These are phyloP conservation scores for Syrphus vitripennis DNA, from an alignment of 2,888 invertebrate genomes.

Conservation along the genomic window DNA sequence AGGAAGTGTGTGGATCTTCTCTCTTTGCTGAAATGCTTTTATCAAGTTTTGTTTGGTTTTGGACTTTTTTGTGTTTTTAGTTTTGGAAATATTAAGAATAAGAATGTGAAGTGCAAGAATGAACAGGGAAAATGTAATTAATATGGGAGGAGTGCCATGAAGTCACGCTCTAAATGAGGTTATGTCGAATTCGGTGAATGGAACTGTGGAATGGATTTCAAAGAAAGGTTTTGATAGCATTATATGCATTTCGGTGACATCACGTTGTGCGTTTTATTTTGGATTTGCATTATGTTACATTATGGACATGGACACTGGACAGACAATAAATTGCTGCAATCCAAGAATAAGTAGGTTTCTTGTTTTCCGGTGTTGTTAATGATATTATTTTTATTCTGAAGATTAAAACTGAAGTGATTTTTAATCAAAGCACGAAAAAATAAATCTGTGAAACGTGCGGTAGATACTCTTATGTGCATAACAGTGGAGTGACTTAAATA, in stretches of 20 bases:
- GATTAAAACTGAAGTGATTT: not conserved
- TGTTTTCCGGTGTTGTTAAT: not conserved
- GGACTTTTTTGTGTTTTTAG: not conserved
- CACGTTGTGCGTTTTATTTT: not conserved
- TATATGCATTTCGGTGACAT: not conserved
- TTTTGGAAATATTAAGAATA: not conserved
- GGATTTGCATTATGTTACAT: not conserved
- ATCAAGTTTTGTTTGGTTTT: constrained; percentile 21
- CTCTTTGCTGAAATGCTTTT: not conserved
- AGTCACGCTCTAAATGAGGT: constrained; percentile 60
- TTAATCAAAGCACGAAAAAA: too few relatives aligned
- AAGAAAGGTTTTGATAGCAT: not conserved
- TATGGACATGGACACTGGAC: not conserved
- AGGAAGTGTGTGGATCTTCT: not conserved
- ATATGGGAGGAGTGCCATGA: constrained; percentile 41
- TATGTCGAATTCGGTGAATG: constrained; percentile 41
- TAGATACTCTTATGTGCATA: too few relatives aligned
- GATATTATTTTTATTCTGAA: not conserved
- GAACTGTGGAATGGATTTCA: not conserved
- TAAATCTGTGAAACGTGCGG: too few relatives aligned
- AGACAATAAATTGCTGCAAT: not conserved
- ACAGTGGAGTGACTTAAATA: too few relatives aligned
- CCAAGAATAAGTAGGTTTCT: not conserved
- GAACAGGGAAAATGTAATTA: constrained; percentile 40
- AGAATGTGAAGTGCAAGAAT: not conserved